These are phyloP conservation scores for Sceloporus tristichus DNA, from an alignment of 2,113 vertebrate genomes.

Conservation along the genomic window DNA sequence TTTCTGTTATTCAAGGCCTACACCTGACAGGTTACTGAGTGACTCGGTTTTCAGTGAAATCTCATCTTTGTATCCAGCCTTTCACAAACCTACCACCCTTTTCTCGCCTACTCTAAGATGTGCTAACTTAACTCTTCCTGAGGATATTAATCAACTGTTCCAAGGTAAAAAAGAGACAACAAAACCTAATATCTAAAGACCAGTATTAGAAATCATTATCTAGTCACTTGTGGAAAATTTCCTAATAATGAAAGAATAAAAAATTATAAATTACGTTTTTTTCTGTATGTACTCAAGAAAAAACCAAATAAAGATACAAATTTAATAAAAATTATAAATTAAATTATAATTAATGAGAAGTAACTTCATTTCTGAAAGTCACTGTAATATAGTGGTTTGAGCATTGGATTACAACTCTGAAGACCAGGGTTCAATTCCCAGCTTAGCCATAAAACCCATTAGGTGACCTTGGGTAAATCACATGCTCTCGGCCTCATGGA, in stretches of 20 bases:
- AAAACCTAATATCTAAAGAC: constrained; percentile 1
- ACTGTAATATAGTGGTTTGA: too few relatives aligned
- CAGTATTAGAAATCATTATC: neutral
- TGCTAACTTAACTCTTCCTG: constrained; percentile 90
- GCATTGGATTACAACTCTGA: too few relatives aligned
- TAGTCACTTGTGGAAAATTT: neutral
- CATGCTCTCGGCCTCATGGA: too few relatives aligned
- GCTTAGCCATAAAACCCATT: too few relatives aligned
- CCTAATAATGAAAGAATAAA: neutral
- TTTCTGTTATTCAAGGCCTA: constrained; percentile 80
- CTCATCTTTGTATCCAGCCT: constrained; percentile 81
- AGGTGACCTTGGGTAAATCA: too few relatives aligned
- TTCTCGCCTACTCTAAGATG: constrained; percentile 94
- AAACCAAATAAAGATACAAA: too few relatives aligned
- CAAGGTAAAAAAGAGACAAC: constrained; percentile 83
- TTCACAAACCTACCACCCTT: constrained; percentile 85
- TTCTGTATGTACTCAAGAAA: too few relatives aligned
- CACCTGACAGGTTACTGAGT: constrained; percentile 85
- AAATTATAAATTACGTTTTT: too few relatives aligned
- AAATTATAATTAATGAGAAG: too few relatives aligned
- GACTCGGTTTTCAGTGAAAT: constrained; percentile 86
- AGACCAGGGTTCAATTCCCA: too few relatives aligned
- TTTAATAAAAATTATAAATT: too few relatives aligned
- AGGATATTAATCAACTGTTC: constrained; percentile 91
- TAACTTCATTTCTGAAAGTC: too few relatives aligned